phyloP scores from a whole-genome alignment of 2,797 vertebrate genomes.

The Mycteria americana region DNA sequence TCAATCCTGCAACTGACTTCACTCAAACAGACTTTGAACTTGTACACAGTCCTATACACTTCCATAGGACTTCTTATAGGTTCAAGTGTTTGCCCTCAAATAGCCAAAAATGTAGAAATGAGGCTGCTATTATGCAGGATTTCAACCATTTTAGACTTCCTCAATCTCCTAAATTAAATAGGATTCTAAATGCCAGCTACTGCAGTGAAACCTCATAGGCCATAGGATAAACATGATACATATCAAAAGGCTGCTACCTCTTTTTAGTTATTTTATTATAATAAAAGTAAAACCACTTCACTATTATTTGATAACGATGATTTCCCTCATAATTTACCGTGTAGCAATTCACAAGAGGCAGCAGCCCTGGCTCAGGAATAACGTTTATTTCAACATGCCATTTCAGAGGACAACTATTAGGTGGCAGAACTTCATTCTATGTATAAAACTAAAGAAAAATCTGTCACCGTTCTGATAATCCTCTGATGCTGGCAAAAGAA shows the following conservation, averaged over 20 bases:
- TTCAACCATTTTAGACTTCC: neutral
- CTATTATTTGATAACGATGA: neutral
- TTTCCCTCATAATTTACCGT: neutral
- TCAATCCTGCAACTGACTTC: neutral
- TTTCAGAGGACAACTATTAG: neutral
- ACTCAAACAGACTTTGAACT: neutral
- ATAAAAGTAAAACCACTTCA: neutral
- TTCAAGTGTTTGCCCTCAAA: neutral
- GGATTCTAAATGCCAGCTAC: neutral
- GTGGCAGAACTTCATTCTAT: neutral
- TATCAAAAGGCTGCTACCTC: neutral
- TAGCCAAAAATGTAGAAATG: neutral
- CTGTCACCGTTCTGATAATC: neutral
- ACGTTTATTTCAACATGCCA: neutral
- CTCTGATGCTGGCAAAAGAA: neutral
- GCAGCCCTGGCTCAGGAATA: neutral
- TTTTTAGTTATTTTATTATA: neutral
- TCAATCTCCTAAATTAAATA: neutral
- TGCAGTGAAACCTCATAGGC: neutral
- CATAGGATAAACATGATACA: neutral
- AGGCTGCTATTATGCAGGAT: neutral
- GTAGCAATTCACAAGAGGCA: neutral
- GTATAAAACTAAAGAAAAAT: neutral
- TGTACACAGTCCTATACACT: neutral
- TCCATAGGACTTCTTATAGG: neutral